Base-by-base conservation (phyloP, 2,113 vertebrate genomes). In the Taurulus bubalis region DNA sequence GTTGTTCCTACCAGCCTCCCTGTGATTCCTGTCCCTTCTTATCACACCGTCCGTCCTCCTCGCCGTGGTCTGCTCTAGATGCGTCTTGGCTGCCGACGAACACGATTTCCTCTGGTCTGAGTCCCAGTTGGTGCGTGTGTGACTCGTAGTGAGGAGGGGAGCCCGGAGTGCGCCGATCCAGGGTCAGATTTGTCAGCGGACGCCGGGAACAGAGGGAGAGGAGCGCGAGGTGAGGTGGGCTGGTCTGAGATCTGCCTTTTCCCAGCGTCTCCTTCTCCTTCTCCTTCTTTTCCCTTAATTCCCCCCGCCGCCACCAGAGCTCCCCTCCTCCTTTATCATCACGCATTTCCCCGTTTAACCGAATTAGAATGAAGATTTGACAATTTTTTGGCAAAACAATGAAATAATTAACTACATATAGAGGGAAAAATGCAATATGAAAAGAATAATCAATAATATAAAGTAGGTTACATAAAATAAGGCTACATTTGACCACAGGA, bases 181-280 rank as follows among this genome's bases (percentile, higher is more conserved):
- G 63, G 82, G 87, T 94, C 93, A 87, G 93, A 77, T 92, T 74
- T 70, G 53, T 66, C 6, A 1, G 0, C n/a, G 56, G 66, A 42
- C 74, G 45, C 45, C n/a, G 69, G 34, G 62, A 11, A 28, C 6
- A 1, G 34, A 22, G 11, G 1, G 7, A 36, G 2, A 4, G 9
- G 45, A n/a, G 11, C 0, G 51, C 0, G 73, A 68, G 70, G 63
- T 36, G 74, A 75, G 38, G 67, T 32, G 71, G 80, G 73, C 91
- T 90, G 92, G 66, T 87, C 89, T 87, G 85, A 83, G 85, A 81
- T 92, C 90, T 86, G 93, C 74, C 34, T 69, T 88, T 85, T 15
- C 42, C 65, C 60, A 82, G 51, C 3, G 63, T 67, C 75, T 87
- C 65, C 60, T 76, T 72, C 68, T 87, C 65, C 60, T 76, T 72